These are phyloP conservation scores for Sthenelais limicola DNA, from an alignment of 2,888 invertebrate species.

Conservation along the genomic window DNA sequence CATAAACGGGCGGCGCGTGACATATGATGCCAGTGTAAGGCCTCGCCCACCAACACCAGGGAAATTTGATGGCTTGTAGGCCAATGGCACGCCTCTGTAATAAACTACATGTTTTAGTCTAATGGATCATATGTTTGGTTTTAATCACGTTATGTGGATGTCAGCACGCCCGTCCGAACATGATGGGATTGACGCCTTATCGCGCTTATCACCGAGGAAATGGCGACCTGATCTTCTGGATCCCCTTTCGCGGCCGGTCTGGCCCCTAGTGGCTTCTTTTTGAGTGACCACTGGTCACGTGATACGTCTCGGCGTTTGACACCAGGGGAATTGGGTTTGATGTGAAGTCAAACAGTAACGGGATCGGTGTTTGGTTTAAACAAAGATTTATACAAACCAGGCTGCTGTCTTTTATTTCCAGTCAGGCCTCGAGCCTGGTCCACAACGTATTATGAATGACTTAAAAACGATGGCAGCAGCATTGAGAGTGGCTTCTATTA, in stretches of 20 bases:
- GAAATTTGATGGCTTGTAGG: not conserved
- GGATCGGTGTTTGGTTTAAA: too few species aligned
- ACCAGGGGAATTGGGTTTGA: constrained; percentile 15
- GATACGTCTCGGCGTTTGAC: not conserved
- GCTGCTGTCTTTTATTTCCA: too few species aligned
- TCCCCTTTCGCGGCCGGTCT: not conserved
- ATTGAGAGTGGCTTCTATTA: too few species aligned
- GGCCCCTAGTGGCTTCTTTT: constrained; percentile 1
- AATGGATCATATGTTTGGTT: constrained; percentile 40
- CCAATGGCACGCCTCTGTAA: constrained; percentile 23
- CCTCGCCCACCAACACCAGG: not conserved
- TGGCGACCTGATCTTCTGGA: not conserved
- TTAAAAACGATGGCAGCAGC: too few species aligned
- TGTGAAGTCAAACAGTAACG: not conserved
- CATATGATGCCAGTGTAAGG: too few species aligned
- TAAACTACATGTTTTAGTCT: constrained; percentile 37
- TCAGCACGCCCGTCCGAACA: not conserved
- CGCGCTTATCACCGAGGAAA: constrained; percentile 15
- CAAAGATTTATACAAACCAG: too few species aligned
- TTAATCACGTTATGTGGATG: constrained; percentile 36
- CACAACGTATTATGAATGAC: too few species aligned
- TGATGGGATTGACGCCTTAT: constrained; percentile 33
- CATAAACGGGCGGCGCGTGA: not conserved
- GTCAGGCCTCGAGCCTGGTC: too few species aligned
- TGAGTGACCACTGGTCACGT: constrained; percentile 28